Percentiles rank a stretch among this genome's conserved stretches.
phyloP scores from a whole-genome alignment of 2,888 invertebrate species.

The Pocota personata region DNA sequence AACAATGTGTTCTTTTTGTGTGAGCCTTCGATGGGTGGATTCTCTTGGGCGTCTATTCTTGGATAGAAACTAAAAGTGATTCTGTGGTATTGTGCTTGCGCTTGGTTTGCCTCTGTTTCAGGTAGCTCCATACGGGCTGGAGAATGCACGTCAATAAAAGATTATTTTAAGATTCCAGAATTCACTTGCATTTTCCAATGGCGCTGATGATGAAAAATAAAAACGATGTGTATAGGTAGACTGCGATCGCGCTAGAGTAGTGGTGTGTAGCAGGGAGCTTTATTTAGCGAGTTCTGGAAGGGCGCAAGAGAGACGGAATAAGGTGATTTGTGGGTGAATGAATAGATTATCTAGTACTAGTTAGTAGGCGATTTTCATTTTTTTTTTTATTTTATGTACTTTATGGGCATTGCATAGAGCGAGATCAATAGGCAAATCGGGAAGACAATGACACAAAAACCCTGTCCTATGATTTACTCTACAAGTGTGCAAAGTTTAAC shows the following conservation, averaged over 20 bases:
- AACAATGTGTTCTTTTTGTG: background rate
- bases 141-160: conserved; percentile 9
- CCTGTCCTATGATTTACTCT: too few species aligned
- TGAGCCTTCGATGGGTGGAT: conserved; percentile 11
- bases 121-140: background rate
- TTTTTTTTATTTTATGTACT: too few species aligned
- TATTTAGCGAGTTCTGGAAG: background rate
- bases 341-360: background rate
- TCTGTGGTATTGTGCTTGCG: conserved; percentile 19
- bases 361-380: background rate
- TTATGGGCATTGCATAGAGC: too few species aligned
- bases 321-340: background rate
- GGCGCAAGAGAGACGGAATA: background rate
- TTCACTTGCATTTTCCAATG: conserved; percentile 25
- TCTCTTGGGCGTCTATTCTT: conserved; percentile 13
- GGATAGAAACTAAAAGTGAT: conserved; percentile 54
- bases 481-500: too few species aligned
- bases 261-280: background rate
- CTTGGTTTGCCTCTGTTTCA: background rate
- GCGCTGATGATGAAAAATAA: background rate
- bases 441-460: too few species aligned
- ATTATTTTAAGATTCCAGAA: conserved; percentile 22
- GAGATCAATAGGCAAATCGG: too few species aligned
- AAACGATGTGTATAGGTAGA: too few species aligned
- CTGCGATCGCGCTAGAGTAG: background rate